Percentiles rank a stretch among this genome's conserved stretches.
These are phyloP conservation scores for Tromatobia lineatoria DNA, from an alignment of 2,888 invertebrate species.

Conservation along the genomic window DNA sequence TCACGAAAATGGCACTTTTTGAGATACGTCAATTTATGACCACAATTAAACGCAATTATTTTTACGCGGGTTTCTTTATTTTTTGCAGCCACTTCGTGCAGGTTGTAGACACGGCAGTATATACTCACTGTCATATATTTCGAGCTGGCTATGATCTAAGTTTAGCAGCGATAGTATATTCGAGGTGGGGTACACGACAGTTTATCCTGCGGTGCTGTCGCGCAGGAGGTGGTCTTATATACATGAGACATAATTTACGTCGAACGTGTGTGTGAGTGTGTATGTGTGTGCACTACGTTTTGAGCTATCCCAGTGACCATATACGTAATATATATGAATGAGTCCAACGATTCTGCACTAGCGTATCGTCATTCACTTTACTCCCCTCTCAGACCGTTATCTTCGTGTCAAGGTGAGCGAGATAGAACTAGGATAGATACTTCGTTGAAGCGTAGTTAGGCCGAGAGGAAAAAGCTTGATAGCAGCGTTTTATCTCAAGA, in stretches of 20 bases:
- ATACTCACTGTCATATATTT: constrained; percentile 37
- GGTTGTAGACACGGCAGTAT: constrained; percentile 21
- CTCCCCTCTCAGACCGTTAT: constrained; percentile 51
- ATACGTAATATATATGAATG: constrained; percentile 33
- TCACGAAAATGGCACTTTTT: too few relatives aligned
- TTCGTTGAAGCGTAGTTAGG: constrained; percentile 14
- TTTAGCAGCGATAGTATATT: constrained; percentile 25
- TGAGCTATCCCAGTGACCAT: constrained; percentile 4
- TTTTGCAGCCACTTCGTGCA: background rate
- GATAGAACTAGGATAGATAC: constrained; percentile 26
- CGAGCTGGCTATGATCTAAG: constrained; percentile 48
- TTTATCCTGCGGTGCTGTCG: constrained; percentile 37
- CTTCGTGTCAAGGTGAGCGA: constrained; percentile 49
- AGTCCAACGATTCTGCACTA: constrained; percentile 42
- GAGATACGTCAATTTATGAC: too few relatives aligned
- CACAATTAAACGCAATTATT: too few relatives aligned
- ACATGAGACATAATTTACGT: constrained; percentile 20
- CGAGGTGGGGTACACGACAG: constrained; percentile 36
- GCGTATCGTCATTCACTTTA: constrained; percentile 46
- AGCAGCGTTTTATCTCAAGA: constrained; percentile 20
- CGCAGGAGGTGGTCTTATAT: constrained; percentile 32
- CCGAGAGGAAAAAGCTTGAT: constrained; percentile 22
- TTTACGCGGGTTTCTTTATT: background rate
- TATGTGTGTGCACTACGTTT: too few relatives aligned
- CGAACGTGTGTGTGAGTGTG: constrained; percentile 10